Evolutionary conservation across 2,797 vertebrate genomes (phyloP), one percentile per base, ranked within the genome.

Genomic region (Strix occidentalis): DNA sequence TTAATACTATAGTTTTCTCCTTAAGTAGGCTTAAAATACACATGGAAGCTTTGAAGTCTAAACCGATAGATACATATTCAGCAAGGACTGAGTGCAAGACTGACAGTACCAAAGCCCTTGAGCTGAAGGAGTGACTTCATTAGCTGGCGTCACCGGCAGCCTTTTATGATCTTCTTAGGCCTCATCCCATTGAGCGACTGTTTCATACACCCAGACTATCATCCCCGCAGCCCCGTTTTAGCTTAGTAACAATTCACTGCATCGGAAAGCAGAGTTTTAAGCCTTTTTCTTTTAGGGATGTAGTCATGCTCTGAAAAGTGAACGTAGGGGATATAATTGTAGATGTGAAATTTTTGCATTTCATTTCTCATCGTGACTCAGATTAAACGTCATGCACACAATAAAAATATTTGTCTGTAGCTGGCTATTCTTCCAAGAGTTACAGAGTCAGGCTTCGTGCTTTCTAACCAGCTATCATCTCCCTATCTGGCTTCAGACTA

Each of bases 111-210:
- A 41, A 69, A 83, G 87, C 48, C 60, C 35, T 54, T 63, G 46
- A 89, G 81, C 84, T 87, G 51, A 35, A 63, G 58, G 33, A 80
- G 48, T 63, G 43, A 39, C 68, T 77, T 83, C 64, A 17, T 56
- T 9, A 76, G 26, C 57, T 50, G 75, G 35, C 2, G 0, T 93
- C 89, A 70, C 45, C 3, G 4, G 13, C 82, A 64, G 56, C 74
- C 39, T 60, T 89, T 53, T 24, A 0, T 45, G 8, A 48, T 79
- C 54, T 71, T 48, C 83, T 87, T 26, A 41, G n/a, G 35, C 43
- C 78, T 91, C 64, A 33, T 72, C 29, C 53, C 1, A 1, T 13
- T 2, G 26, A 57, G 35, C 4, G 0, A 33, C 31, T 3, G 0
- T 61, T 46, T 63, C 58, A 11, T 5, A 2, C 21, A 9, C 25